phyloP scores from a whole-genome alignment of 2,888 invertebrate genomes.

The Nyleta sp. region DNA sequence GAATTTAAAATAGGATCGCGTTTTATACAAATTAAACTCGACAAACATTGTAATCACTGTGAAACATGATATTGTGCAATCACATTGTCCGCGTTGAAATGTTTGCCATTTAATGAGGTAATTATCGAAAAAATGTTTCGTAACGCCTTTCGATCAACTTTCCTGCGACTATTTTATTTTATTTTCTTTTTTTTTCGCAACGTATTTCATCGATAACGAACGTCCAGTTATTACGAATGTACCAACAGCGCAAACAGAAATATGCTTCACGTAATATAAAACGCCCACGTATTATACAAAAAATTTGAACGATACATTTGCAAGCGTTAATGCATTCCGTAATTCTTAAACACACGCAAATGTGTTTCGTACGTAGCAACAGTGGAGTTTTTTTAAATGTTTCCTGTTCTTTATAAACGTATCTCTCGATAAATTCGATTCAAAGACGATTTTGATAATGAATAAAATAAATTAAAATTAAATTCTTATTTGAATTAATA shows the following conservation, averaged over 20 bases:
- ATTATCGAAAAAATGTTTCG: constrained; percentile 25
- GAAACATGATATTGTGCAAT: constrained; percentile 20
- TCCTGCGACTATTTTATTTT: constrained; percentile 9
- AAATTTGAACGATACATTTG: too few species aligned
- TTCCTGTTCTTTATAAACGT: too few species aligned
- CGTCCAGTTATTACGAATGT: background rate
- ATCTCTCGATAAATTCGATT: too few species aligned
- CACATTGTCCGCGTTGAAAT: background rate
- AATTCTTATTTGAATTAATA: too few species aligned
- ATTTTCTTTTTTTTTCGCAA: background rate
- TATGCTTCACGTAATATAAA: background rate
- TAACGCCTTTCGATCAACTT: constrained; percentile 15
- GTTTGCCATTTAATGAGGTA: constrained; percentile 13
- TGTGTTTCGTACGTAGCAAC: too few species aligned
- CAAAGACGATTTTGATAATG: too few species aligned
- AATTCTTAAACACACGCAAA: too few species aligned
- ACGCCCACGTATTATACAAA: too few species aligned
- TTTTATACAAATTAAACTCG: background rate
- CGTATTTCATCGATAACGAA: background rate
- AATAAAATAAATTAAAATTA: too few species aligned
- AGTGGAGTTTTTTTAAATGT: too few species aligned
- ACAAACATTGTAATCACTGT: background rate
- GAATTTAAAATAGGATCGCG: background rate
- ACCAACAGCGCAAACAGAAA: background rate
- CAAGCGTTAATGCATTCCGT: too few species aligned